Conservation (phyloP, 1,140 invertebrate genomes). For the Musca domestica region DNA sequence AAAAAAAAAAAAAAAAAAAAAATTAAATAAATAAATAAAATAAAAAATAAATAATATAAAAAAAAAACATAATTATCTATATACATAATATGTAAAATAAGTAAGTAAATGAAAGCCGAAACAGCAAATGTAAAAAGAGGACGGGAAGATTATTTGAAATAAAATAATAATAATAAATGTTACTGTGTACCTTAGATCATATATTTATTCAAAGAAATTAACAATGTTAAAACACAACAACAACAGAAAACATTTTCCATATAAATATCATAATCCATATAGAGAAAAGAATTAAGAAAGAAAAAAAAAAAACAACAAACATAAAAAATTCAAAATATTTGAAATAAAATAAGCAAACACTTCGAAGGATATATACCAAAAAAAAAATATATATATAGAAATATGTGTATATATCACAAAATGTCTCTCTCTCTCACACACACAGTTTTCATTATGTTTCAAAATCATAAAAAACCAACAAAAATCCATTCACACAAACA, state of each 20-base stretch:
- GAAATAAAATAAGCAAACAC: no score
- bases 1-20: neutral
- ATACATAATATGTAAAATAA: conserved; percentile 2
- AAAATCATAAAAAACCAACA: conserved; percentile 33
- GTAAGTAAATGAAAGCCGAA: neutral
- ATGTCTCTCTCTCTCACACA: neutral
- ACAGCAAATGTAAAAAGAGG: no score
- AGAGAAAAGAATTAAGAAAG: no score
- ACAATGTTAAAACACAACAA: conserved; percentile 28
- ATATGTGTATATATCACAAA: neutral
- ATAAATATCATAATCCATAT: neutral
- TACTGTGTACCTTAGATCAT: conserved; percentile 22
- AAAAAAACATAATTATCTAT: no score
- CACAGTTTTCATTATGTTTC: conserved; percentile 19
- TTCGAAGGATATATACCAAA: neutral
- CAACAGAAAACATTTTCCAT: conserved; percentile 23
- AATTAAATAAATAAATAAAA: neutral
- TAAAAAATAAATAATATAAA: neutral
- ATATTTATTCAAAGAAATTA: conserved; percentile 11
- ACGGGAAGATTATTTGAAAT: neutral
- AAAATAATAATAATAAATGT: conserved; percentile 18
- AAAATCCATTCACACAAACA: conserved; percentile 53
- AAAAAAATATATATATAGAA: neutral
- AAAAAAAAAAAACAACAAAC: neutral
- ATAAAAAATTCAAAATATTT: neutral